Percentiles rank a stretch among this genome's conserved stretches.
Evolutionary conservation across 2,888 invertebrate genomes (phyloP).

Genomic region (Noctua fimbriata): DNA sequence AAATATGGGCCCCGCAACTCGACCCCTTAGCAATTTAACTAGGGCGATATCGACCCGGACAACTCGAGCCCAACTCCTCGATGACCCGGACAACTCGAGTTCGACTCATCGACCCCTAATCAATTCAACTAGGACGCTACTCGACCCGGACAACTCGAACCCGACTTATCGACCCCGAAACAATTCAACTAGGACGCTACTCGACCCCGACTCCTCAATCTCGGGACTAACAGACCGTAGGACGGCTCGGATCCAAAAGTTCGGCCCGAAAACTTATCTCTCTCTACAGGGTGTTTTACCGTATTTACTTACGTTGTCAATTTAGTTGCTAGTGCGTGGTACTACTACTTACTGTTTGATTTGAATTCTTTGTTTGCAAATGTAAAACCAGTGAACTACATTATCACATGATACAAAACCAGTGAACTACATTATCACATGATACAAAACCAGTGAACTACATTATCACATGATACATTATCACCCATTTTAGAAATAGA

Average conservation of each 20-base stretch:
- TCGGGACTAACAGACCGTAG: background rate
- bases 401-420: too few species aligned
- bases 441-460: too few species aligned
- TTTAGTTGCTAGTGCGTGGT: constrained; percentile 5
- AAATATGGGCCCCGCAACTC: too few species aligned
- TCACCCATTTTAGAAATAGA: background rate
- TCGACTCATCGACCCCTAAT: background rate
- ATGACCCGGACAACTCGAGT: background rate
- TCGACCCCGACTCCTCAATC: background rate
- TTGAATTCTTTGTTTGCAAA: background rate
- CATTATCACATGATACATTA: too few species aligned
- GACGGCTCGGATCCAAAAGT: background rate
- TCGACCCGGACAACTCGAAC: background rate
- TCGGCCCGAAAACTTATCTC: background rate
- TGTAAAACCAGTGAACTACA: background rate
- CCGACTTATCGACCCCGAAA: too few species aligned
- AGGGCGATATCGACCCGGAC: background rate
- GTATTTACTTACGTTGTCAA: background rate
- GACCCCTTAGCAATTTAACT: background rate
- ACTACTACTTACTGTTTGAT: background rate
- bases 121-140: background rate
- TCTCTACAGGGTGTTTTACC: background rate
- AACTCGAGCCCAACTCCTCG: background rate
- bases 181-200: background rate
- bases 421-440: too few species aligned